A percentile compares a stretch with the other conserved stretches of the same genome.
Evolutionary conservation across 2,113 vertebrate genomes (phyloP).

Genomic region (Macrotus californicus): DNA sequence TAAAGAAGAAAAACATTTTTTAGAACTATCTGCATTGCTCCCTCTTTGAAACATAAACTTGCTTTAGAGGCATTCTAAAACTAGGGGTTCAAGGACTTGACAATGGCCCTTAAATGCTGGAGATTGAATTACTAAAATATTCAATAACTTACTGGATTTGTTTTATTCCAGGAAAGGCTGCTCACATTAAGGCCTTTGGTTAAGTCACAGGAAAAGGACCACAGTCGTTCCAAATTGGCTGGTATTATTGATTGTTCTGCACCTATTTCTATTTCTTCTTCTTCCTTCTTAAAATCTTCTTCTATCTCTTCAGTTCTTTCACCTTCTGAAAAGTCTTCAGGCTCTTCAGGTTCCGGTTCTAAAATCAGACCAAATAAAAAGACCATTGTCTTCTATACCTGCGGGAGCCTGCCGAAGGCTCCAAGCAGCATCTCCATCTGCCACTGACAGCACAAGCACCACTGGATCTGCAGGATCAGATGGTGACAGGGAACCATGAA

Average conservation of each 20-base stretch:
- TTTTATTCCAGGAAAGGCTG: constrained; percentile 90
- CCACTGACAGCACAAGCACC: background rate
- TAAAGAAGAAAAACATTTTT: background rate
- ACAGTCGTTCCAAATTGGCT: constrained; percentile 84
- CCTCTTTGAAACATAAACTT: background rate
- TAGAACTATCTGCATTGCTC: background rate
- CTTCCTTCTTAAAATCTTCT: background rate
- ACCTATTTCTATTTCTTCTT: constrained; percentile 21
- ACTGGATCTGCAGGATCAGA: background rate
- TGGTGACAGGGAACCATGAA: background rate
- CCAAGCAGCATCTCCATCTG: background rate
- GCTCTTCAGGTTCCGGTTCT: constrained; percentile 45
- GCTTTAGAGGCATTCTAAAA: background rate
- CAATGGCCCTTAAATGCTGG: background rate
- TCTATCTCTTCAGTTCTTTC: background rate
- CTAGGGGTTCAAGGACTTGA: background rate
- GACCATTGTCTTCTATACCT: background rate
- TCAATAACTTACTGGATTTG: constrained; percentile 81
- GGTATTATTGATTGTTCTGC: constrained; percentile 22
- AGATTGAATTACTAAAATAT: background rate
- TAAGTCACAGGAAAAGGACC: constrained; percentile 86
- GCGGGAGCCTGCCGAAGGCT: background rate
- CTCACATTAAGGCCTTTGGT: constrained; percentile 82
- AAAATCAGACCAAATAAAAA: constrained; percentile 34
- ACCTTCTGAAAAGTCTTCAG: background rate